Percentiles rank a stretch among this genome's conserved stretches.
Conservation (phyloP, 2,113 vertebrate species). For the Notarius quadriscutis region DNA sequence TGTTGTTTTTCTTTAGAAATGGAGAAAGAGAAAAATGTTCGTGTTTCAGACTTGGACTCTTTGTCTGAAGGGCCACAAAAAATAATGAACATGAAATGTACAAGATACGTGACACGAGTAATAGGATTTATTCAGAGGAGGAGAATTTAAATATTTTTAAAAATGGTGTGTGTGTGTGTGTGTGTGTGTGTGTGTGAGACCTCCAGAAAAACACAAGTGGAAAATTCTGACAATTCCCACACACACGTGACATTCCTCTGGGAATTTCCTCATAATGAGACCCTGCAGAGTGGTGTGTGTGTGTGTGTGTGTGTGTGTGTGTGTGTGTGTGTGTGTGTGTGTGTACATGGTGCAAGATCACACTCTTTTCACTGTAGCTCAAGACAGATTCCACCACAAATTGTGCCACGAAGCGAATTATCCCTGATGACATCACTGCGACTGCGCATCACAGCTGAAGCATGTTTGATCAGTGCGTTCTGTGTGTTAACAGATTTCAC, state of each 20-base stretch:
- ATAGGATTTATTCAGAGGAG: neutral
- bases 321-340: neutral
- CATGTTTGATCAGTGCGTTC: neutral
- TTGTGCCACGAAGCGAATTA: too few species aligned
- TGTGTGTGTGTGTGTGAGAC: too few species aligned
- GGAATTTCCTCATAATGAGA: constrained; percentile 59
- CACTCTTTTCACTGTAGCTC: neutral
- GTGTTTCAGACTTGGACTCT: too few species aligned
- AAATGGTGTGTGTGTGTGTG: neutral
- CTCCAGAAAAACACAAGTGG: neutral
- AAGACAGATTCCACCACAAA: neutral
- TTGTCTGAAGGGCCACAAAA: too few species aligned
- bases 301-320: neutral
- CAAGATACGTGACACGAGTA: neutral
- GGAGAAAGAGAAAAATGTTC: too few species aligned
- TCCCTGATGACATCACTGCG: neutral
- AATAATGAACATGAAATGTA: neutral
- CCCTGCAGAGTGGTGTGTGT: neutral
- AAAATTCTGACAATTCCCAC: neutral
- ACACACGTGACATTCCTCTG: constrained; percentile 4
- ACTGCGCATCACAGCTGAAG: neutral
- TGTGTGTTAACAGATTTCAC: neutral
- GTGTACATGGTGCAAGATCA: constrained; percentile 1
- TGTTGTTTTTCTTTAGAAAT: neutral
- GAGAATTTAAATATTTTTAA: neutral